Base-by-base conservation (phyloP, 2,113 vertebrate genomes). In the Okapia johnstoni region DNA sequence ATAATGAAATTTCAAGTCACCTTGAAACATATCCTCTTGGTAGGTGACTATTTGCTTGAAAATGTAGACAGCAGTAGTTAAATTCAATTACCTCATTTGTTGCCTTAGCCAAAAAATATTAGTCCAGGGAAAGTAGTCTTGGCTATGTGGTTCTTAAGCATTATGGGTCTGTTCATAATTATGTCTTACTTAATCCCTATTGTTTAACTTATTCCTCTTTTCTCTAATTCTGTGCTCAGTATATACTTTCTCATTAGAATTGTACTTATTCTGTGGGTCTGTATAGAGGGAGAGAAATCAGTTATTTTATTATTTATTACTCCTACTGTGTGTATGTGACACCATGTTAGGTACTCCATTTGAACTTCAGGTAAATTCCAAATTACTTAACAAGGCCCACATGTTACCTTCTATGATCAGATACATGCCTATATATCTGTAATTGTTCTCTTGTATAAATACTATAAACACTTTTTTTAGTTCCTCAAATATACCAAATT, bases 41-140 rank as follows among this genome's bases (percentile, higher is more conserved):
- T 88, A 85, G 87, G 57, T 83, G 23, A 54, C 77, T 91, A 87
- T 97, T 90, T 90, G 26, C 46, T 86, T 66, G 52, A 89, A 95
- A 43, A 11, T 52, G 1, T 63, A 57, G 48, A 83, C 26, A 76
- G n/a, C 6, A 88, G 13, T 86, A 91, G 76, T 63, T 92, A 33
- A 80, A 52, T 54, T 54, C 33, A 54, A 25, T 54, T 54, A 36
- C 21, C 33, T 54, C 79, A 83, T 83, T 11, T 83, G 12, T 83
- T 83, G 33, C 54, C 19, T 80, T 89, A 66, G 60, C 28, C 54
- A 55, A 61, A 58, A 85, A 55, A n/a, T 70, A 61, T 30, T 66
- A 80, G 79, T 83, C 19, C 19, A 15, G 28, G 15, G 60, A 57
- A 26, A 40, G 10, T 61, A 90, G 52, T 87, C 10, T 83, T 93